phyloP scores from a whole-genome alignment of 64 coral and sea anemone species.

The Astreopora myriophthalma region DNA sequence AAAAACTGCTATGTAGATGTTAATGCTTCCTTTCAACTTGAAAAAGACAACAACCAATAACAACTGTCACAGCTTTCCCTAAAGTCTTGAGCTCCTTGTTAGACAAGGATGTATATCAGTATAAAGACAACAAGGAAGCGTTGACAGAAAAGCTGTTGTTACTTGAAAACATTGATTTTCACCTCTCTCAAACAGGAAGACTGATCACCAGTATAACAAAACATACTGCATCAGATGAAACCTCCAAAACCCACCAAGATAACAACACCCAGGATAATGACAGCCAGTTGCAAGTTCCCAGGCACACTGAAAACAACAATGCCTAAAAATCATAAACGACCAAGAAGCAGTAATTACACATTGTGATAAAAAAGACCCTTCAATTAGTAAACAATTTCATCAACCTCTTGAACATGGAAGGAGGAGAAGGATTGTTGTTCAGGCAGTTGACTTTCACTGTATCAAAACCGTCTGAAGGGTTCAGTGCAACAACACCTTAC shows the following conservation, averaged over 20 bases:
- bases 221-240: not conserved
- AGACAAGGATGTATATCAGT: not conserved
- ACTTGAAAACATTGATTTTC: not conserved
- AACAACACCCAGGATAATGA: not conserved
- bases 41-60: not conserved
- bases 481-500: too few species aligned
- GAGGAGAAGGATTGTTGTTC: too few species aligned
- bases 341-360: too few species aligned
- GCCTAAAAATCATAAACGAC: too few species aligned
- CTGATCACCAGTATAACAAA: conserved; percentile 29
- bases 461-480: too few species aligned
- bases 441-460: too few species aligned
- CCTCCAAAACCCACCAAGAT: not conserved
- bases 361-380: too few species aligned
- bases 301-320: too few species aligned
- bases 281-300: not conserved
- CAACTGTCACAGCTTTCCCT: not conserved
- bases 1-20: not conserved
- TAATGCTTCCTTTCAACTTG: not conserved
- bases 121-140: not conserved
- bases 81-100: not conserved
- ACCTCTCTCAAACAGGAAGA: conserved; percentile 8
- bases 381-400: too few species aligned
- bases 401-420: too few species aligned
- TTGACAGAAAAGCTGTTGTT: not conserved